Conservation (phyloP, 2,888 invertebrate species). For the Rhimphoctona megacephalus region DNA sequence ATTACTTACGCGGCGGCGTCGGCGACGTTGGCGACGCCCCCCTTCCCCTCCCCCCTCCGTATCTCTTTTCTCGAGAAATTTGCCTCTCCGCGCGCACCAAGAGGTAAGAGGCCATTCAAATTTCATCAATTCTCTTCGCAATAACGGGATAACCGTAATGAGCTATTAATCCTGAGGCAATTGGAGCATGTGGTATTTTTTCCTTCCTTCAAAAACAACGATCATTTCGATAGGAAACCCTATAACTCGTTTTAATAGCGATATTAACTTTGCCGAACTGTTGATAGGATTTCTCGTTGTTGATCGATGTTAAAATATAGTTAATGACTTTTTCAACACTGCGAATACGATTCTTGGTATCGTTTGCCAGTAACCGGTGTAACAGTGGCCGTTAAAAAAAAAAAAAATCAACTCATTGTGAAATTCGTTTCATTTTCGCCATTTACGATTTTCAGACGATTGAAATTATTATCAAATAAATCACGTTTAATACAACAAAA, state of each 20-base stretch:
- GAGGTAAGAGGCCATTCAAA: constrained; percentile 39
- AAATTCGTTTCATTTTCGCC: constrained; percentile 40
- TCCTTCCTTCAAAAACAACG: neutral
- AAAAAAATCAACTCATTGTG: neutral
- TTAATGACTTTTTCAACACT: constrained; percentile 18
- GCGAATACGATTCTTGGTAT: constrained; percentile 1
- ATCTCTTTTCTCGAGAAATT: constrained; percentile 33
- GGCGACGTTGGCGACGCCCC: no score
- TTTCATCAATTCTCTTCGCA: constrained; percentile 27
- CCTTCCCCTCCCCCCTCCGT: neutral
- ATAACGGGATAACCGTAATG: constrained; percentile 42
- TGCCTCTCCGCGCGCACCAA: constrained; percentile 13
- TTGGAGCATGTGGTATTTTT: constrained; percentile 51
- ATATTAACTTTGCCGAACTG: constrained; percentile 21
- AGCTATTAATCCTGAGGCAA: constrained; percentile 63
- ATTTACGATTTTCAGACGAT: neutral
- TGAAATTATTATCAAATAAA: neutral
- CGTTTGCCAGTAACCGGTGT: neutral
- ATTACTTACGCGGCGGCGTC: constrained; percentile 49
- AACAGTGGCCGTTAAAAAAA: neutral
- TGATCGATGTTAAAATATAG: constrained; percentile 6
- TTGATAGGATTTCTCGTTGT: constrained; percentile 51
- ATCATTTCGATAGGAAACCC: constrained; percentile 30
- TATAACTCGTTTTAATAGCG: constrained; percentile 5
- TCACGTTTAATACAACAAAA: no score